These are phyloP conservation scores for Eclectus roratus DNA, from an alignment of 2,113 vertebrate species.

Conservation along the genomic window DNA sequence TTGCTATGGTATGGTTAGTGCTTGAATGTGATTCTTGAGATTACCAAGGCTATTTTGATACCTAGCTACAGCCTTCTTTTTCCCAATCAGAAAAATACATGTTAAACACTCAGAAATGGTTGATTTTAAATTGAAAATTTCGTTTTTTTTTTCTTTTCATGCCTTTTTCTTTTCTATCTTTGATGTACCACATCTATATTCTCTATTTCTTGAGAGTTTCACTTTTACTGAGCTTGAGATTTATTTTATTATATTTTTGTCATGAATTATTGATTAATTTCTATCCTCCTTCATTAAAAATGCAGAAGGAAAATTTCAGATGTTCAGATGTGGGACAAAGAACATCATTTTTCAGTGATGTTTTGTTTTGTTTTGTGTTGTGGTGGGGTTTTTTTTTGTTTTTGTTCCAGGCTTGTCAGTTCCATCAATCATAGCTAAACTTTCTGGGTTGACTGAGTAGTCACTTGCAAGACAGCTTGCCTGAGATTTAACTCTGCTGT, in stretches of 20 bases:
- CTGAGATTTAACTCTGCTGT: background rate
- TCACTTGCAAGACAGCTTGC: background rate
- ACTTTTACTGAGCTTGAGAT: background rate
- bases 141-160: background rate
- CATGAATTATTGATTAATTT: background rate
- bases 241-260: background rate
- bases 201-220: background rate
- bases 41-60: background rate
- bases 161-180: fast-evolving
- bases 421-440: background rate
- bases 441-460: background rate
- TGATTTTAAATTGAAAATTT: background rate
- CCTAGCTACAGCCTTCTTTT: background rate
- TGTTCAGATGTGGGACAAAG: no score
- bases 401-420: background rate
- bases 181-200: background rate
- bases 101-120: background rate
- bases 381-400: background rate
- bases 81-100: background rate
- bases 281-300: background rate
- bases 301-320: background rate
- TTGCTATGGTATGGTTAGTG: background rate
- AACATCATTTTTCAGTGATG: background rate
- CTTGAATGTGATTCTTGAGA: background rate
- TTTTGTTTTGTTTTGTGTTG: background rate